Conservation (phyloP, 2,888 invertebrate species). For the Synanthedon tipuliformis region DNA sequence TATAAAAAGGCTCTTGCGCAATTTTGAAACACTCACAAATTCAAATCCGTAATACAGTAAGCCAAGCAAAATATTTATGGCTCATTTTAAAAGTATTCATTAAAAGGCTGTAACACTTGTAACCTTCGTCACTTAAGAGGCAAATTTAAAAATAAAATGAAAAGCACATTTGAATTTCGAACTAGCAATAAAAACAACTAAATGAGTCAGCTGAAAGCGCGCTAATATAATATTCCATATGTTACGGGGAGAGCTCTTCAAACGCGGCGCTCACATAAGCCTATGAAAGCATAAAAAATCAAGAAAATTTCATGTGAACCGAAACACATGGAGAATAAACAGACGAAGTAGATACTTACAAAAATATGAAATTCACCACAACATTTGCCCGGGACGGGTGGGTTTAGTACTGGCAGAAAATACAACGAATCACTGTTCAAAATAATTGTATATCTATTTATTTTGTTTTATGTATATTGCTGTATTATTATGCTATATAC, state of each 20-base stretch:
- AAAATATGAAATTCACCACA: conserved; percentile 72
- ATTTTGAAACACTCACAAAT: no score
- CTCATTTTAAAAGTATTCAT: no score
- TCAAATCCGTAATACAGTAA: no score
- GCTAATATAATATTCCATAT: conserved; percentile 56
- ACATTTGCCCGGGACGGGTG: conserved; percentile 63
- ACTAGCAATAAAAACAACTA: conserved; percentile 13
- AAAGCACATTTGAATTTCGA: conserved; percentile 6
- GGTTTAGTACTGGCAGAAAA: conserved; percentile 34
- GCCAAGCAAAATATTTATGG: no score
- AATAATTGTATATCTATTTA: no score
- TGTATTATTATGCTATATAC: no score
- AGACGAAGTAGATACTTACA: conserved; percentile 68
- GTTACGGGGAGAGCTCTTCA: conserved; percentile 48
- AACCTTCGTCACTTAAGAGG: conserved; percentile 3
- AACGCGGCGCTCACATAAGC: conserved; percentile 50
- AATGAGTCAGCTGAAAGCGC: conserved; percentile 49
- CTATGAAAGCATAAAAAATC: conserved; percentile 68
- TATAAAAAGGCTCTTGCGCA: no score
- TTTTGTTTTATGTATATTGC: no score
- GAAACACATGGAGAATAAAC: conserved; percentile 69
- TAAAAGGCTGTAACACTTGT: background rate
- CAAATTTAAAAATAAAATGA: conserved; percentile 21
- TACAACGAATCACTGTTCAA: background rate
- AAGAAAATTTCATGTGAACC: conserved; percentile 68